phyloP scores from a whole-genome alignment of 37 sponge, comb jelly and placozoan species.

The Amphimedon queenslandica region DNA sequence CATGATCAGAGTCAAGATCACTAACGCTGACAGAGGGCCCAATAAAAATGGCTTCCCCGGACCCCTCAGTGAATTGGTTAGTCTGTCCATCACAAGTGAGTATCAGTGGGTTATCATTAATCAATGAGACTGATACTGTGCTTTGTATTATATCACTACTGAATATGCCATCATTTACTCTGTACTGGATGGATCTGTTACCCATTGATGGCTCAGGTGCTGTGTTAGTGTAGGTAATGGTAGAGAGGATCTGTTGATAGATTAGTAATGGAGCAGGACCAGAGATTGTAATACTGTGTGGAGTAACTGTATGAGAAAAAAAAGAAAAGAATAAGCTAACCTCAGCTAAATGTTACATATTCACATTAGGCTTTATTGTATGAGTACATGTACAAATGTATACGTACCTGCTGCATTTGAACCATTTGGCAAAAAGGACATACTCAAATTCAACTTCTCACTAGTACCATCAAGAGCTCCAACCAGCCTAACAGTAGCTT shows the following conservation, averaged over 20 bases:
- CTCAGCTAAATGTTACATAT: not conserved
- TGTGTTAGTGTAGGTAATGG: constrained; percentile 38
- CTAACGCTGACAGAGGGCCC: constrained; percentile 8
- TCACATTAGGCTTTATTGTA: not conserved
- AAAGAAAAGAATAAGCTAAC: constrained; percentile 4
- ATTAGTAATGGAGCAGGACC: constrained; percentile 13
- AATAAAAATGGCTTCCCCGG: constrained; percentile 10
- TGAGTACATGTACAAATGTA: not conserved
- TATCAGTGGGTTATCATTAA: constrained; percentile 30
- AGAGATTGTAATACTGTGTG: constrained; percentile 6
- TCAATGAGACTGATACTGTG: constrained; percentile 13
- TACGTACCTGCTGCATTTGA: not conserved
- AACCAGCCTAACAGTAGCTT: constrained; percentile 22
- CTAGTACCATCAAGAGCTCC: constrained; percentile 22
- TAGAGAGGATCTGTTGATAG: constrained; percentile 28
- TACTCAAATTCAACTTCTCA: too few relatives aligned
- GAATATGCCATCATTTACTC: constrained; percentile 53
- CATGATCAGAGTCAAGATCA: constrained; percentile 40
- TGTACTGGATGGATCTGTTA: constrained; percentile 9
- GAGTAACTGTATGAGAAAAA: not conserved
- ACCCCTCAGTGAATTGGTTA: constrained; percentile 28
- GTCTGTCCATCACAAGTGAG: constrained; percentile 25
- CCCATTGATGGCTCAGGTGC: constrained; percentile 38
- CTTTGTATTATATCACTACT: constrained; percentile 20
- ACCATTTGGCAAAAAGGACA: not conserved